phyloP scores from a whole-genome alignment of 2,888 invertebrate genomes.

The Metalampra italica region DNA sequence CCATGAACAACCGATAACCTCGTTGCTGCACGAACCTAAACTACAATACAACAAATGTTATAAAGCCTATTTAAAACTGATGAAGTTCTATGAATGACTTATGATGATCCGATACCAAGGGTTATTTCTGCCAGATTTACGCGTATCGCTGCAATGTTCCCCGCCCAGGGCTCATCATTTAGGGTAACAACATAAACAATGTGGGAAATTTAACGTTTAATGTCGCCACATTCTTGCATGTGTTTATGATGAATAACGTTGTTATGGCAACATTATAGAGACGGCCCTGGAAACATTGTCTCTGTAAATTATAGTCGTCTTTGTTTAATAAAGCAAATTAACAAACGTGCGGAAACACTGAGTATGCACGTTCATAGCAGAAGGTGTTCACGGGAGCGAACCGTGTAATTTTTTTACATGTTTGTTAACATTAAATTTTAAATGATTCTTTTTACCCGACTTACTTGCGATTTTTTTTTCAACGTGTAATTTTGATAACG shows the following conservation, averaged over 20 bases:
- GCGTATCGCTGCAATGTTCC: background rate
- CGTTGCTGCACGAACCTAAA: no score
- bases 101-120: no score
- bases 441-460: no score
- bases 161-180: background rate
- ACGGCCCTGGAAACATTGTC: slow-evolving; percentile 12
- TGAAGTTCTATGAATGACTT: no score
- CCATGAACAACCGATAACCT: no score
- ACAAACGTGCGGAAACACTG: background rate
- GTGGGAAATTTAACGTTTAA: slow-evolving; percentile 27
- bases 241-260: slow-evolving; percentile 28
- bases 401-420: no score
- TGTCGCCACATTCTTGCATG: slow-evolving; percentile 28
- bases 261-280: slow-evolving; percentile 29
- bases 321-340: background rate
- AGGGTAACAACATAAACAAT: background rate
- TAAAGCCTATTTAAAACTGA: no score
- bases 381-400: no score
- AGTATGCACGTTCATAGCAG: background rate
- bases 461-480: no score
- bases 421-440: no score
- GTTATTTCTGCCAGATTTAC: no score
- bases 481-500: background rate
- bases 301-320: slow-evolving; percentile 1
- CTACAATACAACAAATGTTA: no score